Base-by-base conservation (phyloP, 1,140 invertebrate species). In the Papilio polytes region DNA sequence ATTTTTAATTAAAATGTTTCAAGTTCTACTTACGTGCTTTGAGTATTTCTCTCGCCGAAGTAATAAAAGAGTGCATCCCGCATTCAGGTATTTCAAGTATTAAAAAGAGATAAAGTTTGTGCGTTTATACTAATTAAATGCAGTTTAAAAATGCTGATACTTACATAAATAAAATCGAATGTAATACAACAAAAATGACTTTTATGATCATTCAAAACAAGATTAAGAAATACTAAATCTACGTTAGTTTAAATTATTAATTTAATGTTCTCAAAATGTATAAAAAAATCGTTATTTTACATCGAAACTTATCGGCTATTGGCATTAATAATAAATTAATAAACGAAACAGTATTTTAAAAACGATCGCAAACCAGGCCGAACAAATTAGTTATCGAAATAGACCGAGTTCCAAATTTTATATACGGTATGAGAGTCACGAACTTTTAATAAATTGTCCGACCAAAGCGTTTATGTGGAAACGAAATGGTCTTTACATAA, bases 381-480 rank as follows among this genome's bases (percentile, higher is more conserved):
- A 72, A 72, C n/a, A 72, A 41, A 41, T 41, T 41, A 41, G 36
- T 41, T 41, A 72, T 73, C 70, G 70, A 26, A 22, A 73, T 44
- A 41, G 41, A 73, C 44, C 70, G 26, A 41, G 4, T 41, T 73
- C 15, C 36, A 44, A 73, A 73, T 73, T 85, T 80, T 36, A 56
- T 78, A 78, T 81, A 70, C 74, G 44, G 78, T 63, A 82, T 80
- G 80, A 84, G 80, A 81, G 83, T 81, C 83, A 84, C 83, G 80
- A 81, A 26, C 53, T 74, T 80, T 84, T 81, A 83, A 81, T 85
- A 81, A 81, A 81, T 86, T 82, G 74, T 81, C 80, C 74, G 53
- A 81, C 81, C 22, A 80, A 79, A 76, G 13, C 36, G 48, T 26
- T 78, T 78, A 53, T 78, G 15, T 18, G 7, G 4, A 80, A 82